Evolutionary conservation across 1,140 invertebrate genomes (phyloP), one percentile per base, ranked within the genome.

Genomic region (Diuraphis noxia): DNA sequence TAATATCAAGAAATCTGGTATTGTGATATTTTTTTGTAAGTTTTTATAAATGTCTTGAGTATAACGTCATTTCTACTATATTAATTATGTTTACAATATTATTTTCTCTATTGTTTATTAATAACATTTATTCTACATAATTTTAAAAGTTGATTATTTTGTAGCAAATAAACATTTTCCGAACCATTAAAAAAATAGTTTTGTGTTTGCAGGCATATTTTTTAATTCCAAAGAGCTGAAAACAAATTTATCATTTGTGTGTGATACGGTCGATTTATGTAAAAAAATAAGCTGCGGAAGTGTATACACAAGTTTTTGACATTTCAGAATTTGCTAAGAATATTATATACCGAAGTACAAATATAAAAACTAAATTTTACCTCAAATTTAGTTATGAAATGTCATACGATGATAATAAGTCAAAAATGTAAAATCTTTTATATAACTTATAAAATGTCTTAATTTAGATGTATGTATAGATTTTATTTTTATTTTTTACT

Each of bases 201-300:
- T 38, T 25, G 2, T 34, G 36, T 40, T 38, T 30, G 21, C 38
- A 30, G 2, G 23, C 4, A 23, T 25, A n/a, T 82, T 25, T 81
- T 40, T 38, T 30, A 82, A 41, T 82, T 43, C 81, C 81, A n/a
- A 41, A 30, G 13, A 41, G 23, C 38, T 40, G 30, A 84, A 41
- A 84, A 84, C 81, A 84, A 84, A 84, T 30, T 30, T 84, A 40
- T 84, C 40, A 84, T 41, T 84, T 41, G 40, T 30, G 40, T 41
- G 17, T 25, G 41, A 82, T 82, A n/a, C 7, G 81, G 10, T 41
- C 30, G 40, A 43, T 43, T 41, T 30, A 41, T n/a, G 30, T 84
- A 9, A 30, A 84, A n/a, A 40, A n/a, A 84, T 84, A 41, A 84
- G 30, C 81, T n/a, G 36, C 38, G 7, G 19, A 21, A 72, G n/a